These are phyloP conservation scores for Nannoperca obscura DNA, from an alignment of 2,797 vertebrate species.

Conservation along the genomic window DNA sequence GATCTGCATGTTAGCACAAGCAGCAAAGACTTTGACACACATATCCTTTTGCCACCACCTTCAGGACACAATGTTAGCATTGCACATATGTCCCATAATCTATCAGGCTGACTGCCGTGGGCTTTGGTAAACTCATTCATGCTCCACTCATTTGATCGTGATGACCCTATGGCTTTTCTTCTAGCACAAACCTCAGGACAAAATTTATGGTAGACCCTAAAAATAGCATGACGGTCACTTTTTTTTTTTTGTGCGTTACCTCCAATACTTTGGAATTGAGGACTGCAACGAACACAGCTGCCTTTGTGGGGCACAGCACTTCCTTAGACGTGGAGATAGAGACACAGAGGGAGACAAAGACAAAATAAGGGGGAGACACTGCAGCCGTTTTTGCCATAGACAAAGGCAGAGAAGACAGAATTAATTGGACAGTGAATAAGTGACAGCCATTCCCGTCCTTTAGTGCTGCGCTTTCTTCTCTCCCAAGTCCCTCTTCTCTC, in stretches of 20 bases:
- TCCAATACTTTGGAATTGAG: background rate
- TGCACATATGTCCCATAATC: background rate
- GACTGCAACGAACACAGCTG: background rate
- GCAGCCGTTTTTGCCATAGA: slow-evolving; percentile 38
- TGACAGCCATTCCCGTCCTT: slow-evolving; percentile 83
- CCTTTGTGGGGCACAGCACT: slow-evolving; percentile 63
- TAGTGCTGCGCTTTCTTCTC: slow-evolving; percentile 67
- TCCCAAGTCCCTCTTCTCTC: slow-evolving; percentile 70
- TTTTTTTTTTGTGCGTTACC: background rate
- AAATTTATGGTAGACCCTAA: background rate
- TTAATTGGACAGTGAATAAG: slow-evolving; percentile 94
- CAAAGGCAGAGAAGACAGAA: slow-evolving; percentile 80
- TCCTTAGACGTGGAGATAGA: slow-evolving; percentile 70
- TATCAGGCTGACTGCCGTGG: background rate
- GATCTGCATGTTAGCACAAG: background rate
- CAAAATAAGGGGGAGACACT: slow-evolving; percentile 29
- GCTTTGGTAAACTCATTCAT: background rate
- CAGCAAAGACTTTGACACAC: background rate
- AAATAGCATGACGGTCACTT: background rate
- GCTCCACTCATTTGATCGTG: background rate
- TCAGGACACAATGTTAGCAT: background rate
- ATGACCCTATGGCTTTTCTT: background rate
- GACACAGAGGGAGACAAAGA: slow-evolving; percentile 47
- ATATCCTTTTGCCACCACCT: background rate
- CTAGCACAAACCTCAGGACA: background rate